Conservation (phyloP, 2,113 vertebrate genomes). For the Brevimyrus niger region DNA sequence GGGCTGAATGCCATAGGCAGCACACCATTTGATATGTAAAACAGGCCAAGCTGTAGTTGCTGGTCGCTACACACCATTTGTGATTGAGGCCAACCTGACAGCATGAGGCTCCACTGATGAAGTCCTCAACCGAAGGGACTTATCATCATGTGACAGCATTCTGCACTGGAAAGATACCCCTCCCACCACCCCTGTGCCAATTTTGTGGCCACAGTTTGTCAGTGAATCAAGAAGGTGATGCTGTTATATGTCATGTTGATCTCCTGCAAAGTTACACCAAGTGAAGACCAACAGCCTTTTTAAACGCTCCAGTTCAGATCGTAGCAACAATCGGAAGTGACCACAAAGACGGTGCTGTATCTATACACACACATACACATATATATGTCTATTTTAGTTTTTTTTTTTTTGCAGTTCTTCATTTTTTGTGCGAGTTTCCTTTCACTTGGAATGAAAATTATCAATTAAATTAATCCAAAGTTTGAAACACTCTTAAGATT, state of each 20-base stretch:
- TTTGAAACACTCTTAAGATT: neutral
- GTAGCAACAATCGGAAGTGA: neutral
- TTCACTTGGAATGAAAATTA: neutral
- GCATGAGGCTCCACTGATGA: neutral
- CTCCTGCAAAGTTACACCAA: neutral
- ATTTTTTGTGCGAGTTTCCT: neutral
- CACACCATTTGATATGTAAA: neutral
- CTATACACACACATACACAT: neutral
- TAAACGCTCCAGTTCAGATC: neutral
- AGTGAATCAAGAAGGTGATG: neutral
- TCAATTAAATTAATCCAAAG: neutral
- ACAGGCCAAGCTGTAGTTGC: neutral
- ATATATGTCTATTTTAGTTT: too few species aligned
- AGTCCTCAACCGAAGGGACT: neutral
- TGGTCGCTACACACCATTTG: neutral
- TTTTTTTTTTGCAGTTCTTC: neutral
- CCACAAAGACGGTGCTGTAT: too few species aligned
- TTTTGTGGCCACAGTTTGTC: neutral
- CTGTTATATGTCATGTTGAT: neutral
- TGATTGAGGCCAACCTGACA: neutral
- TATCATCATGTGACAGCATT: neutral
- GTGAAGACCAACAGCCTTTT: neutral
- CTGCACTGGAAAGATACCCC: neutral
- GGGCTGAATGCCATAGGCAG: neutral
- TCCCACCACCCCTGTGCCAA: neutral